Evolutionary conservation across 2,888 invertebrate species (phyloP).

Genomic region (Tetramorium bicarinatum): DNA sequence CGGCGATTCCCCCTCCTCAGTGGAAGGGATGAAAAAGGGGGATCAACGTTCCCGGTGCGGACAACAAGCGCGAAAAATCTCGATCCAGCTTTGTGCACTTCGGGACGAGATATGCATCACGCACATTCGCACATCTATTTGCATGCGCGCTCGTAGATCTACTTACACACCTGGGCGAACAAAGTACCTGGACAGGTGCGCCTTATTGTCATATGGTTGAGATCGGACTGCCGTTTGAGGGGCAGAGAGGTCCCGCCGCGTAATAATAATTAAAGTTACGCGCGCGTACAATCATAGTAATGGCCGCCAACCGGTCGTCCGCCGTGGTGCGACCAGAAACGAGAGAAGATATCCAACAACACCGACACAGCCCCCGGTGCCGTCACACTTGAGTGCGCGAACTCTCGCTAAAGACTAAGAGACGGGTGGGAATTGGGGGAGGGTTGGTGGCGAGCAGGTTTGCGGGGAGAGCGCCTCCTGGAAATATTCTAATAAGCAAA

Average conservation of each 20-base stretch:
- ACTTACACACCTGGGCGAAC: conserved; percentile 62
- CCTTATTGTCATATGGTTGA: conserved; percentile 68
- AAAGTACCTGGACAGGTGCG: conserved; percentile 59
- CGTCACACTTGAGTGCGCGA: conserved; percentile 73
- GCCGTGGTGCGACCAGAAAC: conserved; percentile 67
- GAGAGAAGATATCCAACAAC: conserved; percentile 66
- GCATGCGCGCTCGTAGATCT: conserved; percentile 31
- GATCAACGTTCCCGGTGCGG: not conserved
- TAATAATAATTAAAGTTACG: conserved; percentile 82
- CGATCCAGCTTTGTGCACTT: conserved; percentile 50
- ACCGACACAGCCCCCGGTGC: conserved; percentile 62
- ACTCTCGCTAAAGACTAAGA: conserved; percentile 60
- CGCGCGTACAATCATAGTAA: conserved; percentile 83
- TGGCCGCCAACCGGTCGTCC: conserved; percentile 74
- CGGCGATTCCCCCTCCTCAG: not conserved
- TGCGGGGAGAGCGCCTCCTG: conserved; percentile 70
- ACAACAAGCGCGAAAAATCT: conserved; percentile 58
- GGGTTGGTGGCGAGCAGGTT: conserved; percentile 41
- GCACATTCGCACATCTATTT: conserved; percentile 7
- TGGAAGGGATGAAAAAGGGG: conserved; percentile 20
- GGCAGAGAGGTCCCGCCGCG: conserved; percentile 48
- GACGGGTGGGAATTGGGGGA: conserved; percentile 14
- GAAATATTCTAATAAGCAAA: conserved; percentile 85
- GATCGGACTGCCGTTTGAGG: conserved; percentile 34
- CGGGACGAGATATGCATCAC: not conserved